These are phyloP conservation scores for Elgaria multicarinata DNA, from an alignment of 2,113 vertebrate genomes.

Conservation along the genomic window DNA sequence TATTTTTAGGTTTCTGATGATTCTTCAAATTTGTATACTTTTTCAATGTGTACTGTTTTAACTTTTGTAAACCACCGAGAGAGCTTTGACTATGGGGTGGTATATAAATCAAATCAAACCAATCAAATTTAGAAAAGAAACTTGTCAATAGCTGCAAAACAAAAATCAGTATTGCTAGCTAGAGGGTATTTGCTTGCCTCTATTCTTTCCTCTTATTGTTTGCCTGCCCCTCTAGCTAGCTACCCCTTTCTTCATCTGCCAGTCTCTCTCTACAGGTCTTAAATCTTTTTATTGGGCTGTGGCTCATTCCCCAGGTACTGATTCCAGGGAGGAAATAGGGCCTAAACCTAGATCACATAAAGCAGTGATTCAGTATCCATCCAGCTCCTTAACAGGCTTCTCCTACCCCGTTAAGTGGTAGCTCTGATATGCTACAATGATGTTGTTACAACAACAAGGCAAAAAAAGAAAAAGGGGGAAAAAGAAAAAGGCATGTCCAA, in stretches of 20 bases:
- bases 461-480: no score
- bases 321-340: background rate
- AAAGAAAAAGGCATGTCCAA: no score
- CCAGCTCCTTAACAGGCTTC: background rate
- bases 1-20: no score
- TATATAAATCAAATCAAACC: no score
- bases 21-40: no score
- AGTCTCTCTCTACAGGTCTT: background rate
- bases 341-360: background rate
- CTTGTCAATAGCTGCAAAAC: background rate
- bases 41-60: no score
- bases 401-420: background rate
- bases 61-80: no score
- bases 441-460: no score
- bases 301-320: background rate
- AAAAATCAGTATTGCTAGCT: background rate
- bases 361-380: background rate
- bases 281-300: background rate
- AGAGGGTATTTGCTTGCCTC: no score
- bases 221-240: no score
- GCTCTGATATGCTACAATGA: background rate
- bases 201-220: no score
- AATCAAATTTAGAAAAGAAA: conserved; percentile 5
- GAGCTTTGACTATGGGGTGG: no score
- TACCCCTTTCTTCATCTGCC: background rate